Percentiles rank a stretch among this genome's conserved stretches.
Conservation (phyloP, 2,113 vertebrate species). For the Gallinago media region DNA sequence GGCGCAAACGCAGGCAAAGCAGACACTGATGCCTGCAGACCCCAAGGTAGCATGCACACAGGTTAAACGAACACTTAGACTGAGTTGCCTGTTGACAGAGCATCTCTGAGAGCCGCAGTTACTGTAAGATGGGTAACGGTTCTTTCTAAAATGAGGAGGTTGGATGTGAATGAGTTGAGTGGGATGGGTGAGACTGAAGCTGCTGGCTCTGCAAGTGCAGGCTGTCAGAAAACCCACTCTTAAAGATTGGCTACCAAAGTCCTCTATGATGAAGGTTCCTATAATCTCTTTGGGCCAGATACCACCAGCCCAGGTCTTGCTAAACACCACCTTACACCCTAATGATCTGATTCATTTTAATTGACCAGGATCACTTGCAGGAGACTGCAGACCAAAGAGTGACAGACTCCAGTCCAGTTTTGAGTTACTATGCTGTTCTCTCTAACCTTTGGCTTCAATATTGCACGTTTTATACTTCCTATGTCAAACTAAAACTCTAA, state of each 20-base stretch:
- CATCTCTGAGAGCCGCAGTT: not conserved
- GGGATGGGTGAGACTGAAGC: constrained; percentile 54
- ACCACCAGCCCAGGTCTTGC: not conserved
- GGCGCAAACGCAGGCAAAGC: not conserved
- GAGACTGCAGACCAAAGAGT: not conserved
- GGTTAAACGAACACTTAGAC: not conserved
- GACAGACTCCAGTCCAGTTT: not conserved
- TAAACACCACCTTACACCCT: not conserved
- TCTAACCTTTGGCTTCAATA: not conserved
- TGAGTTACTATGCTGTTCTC: not conserved
- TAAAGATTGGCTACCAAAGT: not conserved
- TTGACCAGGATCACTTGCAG: not conserved
- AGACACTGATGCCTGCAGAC: not conserved
- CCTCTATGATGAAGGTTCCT: not conserved
- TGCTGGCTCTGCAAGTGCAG: constrained; percentile 12
- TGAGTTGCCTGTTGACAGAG: not conserved
- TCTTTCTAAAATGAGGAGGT: constrained; percentile 13
- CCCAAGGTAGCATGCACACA: not conserved
- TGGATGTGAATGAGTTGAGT: constrained; percentile 33
- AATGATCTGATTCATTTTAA: not conserved
- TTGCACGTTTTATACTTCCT: not conserved
- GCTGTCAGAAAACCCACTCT: constrained; percentile 1
- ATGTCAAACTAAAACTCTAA: not conserved
- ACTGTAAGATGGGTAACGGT: not conserved
- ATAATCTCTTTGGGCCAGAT: not conserved